Evolutionary conservation across 2,888 invertebrate species (phyloP), one percentile per base, ranked within the genome.

Genomic region (Drosophila histrio): DNA sequence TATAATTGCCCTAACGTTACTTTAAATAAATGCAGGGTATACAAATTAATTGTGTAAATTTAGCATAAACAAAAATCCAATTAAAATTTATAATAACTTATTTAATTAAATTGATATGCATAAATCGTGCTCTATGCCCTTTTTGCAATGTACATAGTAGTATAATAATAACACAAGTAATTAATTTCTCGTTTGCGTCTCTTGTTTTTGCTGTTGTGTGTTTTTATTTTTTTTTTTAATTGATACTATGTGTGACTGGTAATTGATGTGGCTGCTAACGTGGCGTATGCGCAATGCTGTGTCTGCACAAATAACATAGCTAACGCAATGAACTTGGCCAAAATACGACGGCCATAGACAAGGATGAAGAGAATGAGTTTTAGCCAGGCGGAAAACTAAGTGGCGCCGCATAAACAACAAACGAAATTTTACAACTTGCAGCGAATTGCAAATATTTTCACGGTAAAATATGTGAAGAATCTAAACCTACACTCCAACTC

Each of bases 21-120:
- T 50, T 52, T 21, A 0, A 30, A 15, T 28, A 13, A n/a, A 9
- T 38, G 17, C 34, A 56, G 71, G 58, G 58, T 70, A 64, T 58
- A 2, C 2, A 30, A 21, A 21, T 56, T 54, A 47, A 53, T 28
- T 65, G 39, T 54, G 49, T 54, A 41, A 57, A 59, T 58, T 72
- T 71, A 66, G 41, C 64, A 64, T 50, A 50, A 71, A 57, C 74
- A 83, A 76, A 76, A 68, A 77, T 77, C 78, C 80, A 86, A 86
- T 82, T 83, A 80, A 79, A 83, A 56, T 65, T 34, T 66, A 65
- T 80, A 83, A 86, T 82, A 86, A 80, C 63, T 77, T 80, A 72
- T 83, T 77, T 82, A 83, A 82, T 86, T 83, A 86, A 83, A 76
- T 78, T 83, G 67, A 69, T 83, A 66, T 62, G 72, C 74, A 74